Evolutionary conservation across 2,888 invertebrate species (phyloP).

Genomic region (Torymus auratus): DNA sequence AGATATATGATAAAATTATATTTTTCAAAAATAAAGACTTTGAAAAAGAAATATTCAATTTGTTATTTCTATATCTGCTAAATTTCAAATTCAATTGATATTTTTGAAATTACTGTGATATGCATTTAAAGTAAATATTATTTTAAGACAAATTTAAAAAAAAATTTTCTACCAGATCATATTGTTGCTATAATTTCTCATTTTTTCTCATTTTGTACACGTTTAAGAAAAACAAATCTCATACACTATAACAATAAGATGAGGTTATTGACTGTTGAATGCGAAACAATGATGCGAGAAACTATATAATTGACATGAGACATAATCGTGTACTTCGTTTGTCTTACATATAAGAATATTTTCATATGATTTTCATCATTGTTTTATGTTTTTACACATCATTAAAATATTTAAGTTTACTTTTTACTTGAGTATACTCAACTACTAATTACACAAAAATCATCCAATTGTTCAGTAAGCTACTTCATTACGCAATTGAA

Average conservation of each 20-base stretch:
- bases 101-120: conserved; percentile 37
- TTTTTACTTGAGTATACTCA: conserved; percentile 27
- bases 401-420: conserved; percentile 16
- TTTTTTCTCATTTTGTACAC: conserved; percentile 32
- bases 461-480: conserved; percentile 21
- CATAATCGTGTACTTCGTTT: conserved; percentile 50
- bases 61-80: too few relatives aligned
- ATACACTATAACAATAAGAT: conserved; percentile 25
- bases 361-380: conserved; percentile 37
- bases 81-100: background rate
- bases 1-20: background rate
- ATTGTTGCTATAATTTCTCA: conserved; percentile 38
- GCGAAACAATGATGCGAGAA: conserved; percentile 44
- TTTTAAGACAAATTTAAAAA: background rate
- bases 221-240: conserved; percentile 24
- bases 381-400: conserved; percentile 18
- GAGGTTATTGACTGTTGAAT: conserved; percentile 47
- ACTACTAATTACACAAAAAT: conserved; percentile 31
- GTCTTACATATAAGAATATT: conserved; percentile 39
- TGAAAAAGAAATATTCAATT: too few relatives aligned
- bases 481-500: conserved; percentile 19
- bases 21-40: background rate
- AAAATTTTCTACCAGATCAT: conserved; percentile 45
- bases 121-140: conserved; percentile 6
- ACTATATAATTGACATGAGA: conserved; percentile 41